Evolutionary conservation across 2,797 vertebrate genomes (phyloP).

Genomic region (Aselliscus stoliczkanus): DNA sequence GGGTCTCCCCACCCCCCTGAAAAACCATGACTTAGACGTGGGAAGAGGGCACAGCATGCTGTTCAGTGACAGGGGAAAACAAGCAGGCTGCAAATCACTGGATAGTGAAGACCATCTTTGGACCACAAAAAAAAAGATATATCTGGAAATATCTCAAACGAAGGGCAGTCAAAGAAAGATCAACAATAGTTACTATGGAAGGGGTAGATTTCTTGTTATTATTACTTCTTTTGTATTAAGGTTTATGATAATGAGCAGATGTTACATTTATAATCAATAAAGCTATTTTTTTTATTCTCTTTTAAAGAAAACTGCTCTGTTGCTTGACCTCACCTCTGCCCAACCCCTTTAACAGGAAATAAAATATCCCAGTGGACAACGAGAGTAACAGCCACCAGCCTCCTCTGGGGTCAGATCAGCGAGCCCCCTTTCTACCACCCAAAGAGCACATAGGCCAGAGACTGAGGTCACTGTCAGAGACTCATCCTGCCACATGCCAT

Average conservation of each 20-base stretch:
- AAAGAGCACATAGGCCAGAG: neutral
- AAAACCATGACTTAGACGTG: accelerated
- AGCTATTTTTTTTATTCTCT: neutral
- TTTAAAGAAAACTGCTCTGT: neutral
- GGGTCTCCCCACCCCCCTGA: neutral
- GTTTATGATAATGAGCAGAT: neutral
- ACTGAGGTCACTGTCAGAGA: neutral
- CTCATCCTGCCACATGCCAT: neutral
- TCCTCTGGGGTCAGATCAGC: accelerated
- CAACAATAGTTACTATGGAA: neutral
- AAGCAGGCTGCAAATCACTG: neutral
- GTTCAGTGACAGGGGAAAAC: neutral
- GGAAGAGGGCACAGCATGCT: neutral
- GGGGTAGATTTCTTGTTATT: neutral
- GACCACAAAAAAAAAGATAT: neutral
- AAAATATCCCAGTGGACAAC: neutral
- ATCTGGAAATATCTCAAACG: neutral
- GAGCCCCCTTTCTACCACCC: neutral
- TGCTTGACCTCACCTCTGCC: neutral
- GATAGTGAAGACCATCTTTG: neutral
- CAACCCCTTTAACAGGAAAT: neutral
- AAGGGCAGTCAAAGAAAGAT: neutral
- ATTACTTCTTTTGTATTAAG: neutral
- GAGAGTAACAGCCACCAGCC: neutral
- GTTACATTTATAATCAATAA: neutral